phyloP scores from a whole-genome alignment of 2,113 vertebrate genomes.

The Bungarus multicinctus region DNA sequence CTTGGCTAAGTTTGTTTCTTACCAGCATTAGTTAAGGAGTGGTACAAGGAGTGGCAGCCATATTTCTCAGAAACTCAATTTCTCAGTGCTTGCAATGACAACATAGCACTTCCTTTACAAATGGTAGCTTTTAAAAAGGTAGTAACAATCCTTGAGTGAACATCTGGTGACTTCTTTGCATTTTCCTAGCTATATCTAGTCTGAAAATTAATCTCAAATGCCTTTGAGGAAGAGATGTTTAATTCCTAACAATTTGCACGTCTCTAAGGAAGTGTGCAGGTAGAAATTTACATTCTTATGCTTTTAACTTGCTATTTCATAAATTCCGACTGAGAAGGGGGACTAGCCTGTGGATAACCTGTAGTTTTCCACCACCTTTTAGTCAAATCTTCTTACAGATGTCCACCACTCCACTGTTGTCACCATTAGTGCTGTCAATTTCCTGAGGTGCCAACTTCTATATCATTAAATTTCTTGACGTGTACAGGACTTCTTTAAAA shows the following conservation, averaged over 20 bases:
- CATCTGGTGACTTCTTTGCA: not conserved
- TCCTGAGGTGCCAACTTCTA: not conserved
- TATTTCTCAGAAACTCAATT: not conserved
- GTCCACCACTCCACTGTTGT: not conserved
- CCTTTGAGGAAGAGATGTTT: not conserved
- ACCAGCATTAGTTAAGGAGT: not conserved
- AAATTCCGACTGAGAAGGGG: not conserved
- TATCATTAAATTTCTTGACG: not conserved
- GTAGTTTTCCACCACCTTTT: not conserved
- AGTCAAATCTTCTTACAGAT: not conserved
- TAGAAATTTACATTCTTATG: not conserved
- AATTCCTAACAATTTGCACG: not conserved
- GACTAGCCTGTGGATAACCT: not conserved
- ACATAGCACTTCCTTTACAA: not conserved
- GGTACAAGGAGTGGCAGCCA: not conserved
- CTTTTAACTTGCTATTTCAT: not conserved
- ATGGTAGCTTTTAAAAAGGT: not conserved
- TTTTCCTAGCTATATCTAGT: not conserved
- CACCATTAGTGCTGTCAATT: not conserved
- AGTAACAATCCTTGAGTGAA: not conserved
- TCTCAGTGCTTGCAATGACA: not conserved
- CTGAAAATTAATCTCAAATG: not conserved
- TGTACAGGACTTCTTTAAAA: not conserved
- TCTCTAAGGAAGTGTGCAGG: conserved; percentile 3
- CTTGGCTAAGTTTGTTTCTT: not conserved